Percentiles rank a stretch among this genome's conserved stretches.
phyloP scores from a whole-genome alignment of 2,797 vertebrate genomes.

The Pipistrellus nathusii region DNA sequence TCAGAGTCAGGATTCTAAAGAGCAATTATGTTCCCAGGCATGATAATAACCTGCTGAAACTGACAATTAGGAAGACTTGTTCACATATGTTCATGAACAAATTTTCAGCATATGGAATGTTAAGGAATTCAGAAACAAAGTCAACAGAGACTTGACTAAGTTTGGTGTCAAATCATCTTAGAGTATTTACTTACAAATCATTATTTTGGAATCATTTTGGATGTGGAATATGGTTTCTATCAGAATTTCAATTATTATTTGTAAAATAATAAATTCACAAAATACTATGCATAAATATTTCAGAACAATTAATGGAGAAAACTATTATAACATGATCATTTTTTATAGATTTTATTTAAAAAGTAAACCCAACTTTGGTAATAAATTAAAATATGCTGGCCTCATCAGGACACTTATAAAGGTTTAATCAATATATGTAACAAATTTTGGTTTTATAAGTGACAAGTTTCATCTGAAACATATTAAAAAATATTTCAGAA shows the following conservation, averaged over 20 bases:
- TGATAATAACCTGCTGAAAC: not conserved
- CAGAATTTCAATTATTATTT: not conserved
- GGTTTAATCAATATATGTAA: not conserved
- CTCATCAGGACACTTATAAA: not conserved
- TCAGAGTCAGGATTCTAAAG: not conserved
- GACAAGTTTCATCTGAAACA: not conserved
- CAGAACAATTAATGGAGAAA: not conserved
- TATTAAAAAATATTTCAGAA: not conserved
- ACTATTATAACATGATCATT: not conserved
- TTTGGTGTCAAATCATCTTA: not conserved
- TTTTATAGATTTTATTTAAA: not conserved
- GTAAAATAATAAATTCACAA: not conserved
- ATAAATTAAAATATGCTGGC: not conserved
- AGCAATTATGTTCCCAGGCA: not conserved
- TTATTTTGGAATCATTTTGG: not conserved
- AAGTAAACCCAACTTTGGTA: not conserved
- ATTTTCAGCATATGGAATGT: not conserved
- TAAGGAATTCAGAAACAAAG: not conserved
- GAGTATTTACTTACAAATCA: not conserved
- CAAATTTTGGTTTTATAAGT: not conserved
- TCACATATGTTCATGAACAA: not conserved
- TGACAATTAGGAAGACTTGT: not conserved
- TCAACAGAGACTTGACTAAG: not conserved
- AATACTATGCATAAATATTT: not conserved
- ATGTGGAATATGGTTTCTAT: not conserved